Evolutionary conservation across 1,140 invertebrate genomes (phyloP), one percentile per base, ranked within the genome.

Genomic region (Drosophila micromelanica): DNA sequence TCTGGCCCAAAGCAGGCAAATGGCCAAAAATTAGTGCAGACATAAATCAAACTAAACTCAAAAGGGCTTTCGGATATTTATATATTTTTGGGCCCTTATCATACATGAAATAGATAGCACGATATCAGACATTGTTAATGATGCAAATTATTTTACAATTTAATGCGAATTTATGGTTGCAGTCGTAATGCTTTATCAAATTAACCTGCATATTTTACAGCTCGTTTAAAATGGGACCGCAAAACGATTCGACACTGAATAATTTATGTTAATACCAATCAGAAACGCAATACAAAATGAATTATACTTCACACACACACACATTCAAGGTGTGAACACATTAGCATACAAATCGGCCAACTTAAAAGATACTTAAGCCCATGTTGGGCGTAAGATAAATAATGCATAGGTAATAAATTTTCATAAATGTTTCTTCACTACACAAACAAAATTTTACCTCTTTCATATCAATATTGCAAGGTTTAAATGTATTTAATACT

Each of bases 111-210:
- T 11, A 42, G 56, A 70, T 63, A 62, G 64, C 63, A 27, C 38
- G 38, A 37, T 73, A 42, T 42, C 64, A 32, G 20, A 20, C 35
- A 15, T 48, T 30, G 55, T 69, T 57, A 59, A 72, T 54, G 57
- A 55, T 76, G 63, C 71, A 72, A 87, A 87, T 73, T 67, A 73
- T 68, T 74, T 62, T 57, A 61, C 52, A 74, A 73, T 42, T 70
- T 87, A 86, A 86, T 86, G 75, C 75, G 71, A 82, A 86, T 86
- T 86, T 86, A 86, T 86, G 55, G 70, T 55, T 72, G 64, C 52
- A 61, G 57, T 56, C 30, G 65, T n/a, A 30, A 20, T 48, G 55
- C 37, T 79, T 63, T 38, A 13, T 55, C 52, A 77, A 80, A 73
- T 77, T 70, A 77, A 76, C 63, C 69, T 69, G 55, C 77, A 67